Evolutionary conservation across 2,797 vertebrate species (phyloP), one percentile per base, ranked within the genome.

Genomic region (Crocidura indochinensis): DNA sequence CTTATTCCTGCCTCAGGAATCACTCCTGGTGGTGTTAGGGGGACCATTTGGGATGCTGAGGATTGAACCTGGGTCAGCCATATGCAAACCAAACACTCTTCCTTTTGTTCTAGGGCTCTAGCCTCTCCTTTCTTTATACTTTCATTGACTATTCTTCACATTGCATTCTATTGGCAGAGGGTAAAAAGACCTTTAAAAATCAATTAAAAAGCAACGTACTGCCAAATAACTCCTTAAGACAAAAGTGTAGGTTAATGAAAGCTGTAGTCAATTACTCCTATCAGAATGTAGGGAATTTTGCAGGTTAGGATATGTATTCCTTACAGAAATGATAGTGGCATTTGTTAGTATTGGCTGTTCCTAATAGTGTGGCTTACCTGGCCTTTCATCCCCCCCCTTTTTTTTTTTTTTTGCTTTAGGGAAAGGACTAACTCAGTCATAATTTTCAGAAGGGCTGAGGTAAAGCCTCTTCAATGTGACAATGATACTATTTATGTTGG

Each of bases 401-500:
- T 92, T 89, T 46, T 65, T 65, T 24, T 92, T 68, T 91, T 93
- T 92, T 89, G 51, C 71, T 79, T 83, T 85, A 77, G 46, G 69
- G 10, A 79, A 17, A 77, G 84, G 91, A 93, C 71, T 95, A 81
- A 94, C 6, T 12, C 64, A 78, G 73, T 68, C 53, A 84, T 51
- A 56, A 27, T 88, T 95, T 95, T 94, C 60, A 65, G 69, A 46
- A 90, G 84, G 6, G 51, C 53, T 74, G 67, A 91, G 91, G 88
- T 60, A 24, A 91, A 38, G 38, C 69, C 60, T 65, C 7, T 56
- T 73, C 90, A 15, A 0, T 26, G 93, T 83, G 90, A 94, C 79
- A 94, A 84, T n/a, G 71, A 72, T 81, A 78, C 91, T 92, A 78
- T 94, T 97, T 94, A 96, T 94, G 64, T 92, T 91, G 93, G 92